Conservation (phyloP, 2,113 vertebrate genomes). For the Ictalurus furcatus region DNA sequence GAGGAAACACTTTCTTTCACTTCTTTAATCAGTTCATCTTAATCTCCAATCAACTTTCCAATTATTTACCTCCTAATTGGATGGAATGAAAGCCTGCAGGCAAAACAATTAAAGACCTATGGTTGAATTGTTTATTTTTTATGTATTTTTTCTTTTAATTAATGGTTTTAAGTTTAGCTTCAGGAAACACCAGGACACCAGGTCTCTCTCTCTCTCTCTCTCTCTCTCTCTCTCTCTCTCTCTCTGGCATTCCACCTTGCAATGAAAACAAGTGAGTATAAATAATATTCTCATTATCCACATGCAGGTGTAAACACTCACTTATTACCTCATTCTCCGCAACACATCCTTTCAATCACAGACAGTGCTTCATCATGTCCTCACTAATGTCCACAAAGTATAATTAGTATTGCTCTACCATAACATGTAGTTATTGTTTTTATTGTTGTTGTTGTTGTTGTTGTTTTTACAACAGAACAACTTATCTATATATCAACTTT, state of each 20-base stretch:
- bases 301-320: background rate
- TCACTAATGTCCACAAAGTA: too few relatives aligned
- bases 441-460: background rate
- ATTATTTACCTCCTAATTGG: too few relatives aligned
- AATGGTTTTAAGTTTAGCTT: background rate
- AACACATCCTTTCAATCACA: background rate
- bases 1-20: too few relatives aligned
- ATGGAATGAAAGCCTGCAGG: too few relatives aligned
- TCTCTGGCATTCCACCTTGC: background rate
- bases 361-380: background rate
- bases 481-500: background rate
- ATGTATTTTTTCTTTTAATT: background rate
- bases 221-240: background rate
- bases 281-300: conserved; percentile 1
- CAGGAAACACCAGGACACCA: too few relatives aligned
- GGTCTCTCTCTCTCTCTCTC: too few relatives aligned
- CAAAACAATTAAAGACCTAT: background rate
- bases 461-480: background rate
- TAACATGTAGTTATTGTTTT: background rate
- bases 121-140: background rate
- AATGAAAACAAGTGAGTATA: background rate
- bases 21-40: too few relatives aligned
- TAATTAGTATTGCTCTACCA: background rate
- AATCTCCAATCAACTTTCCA: too few relatives aligned
- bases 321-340: background rate